Evolutionary conservation across 1,140 invertebrate genomes (phyloP).

Genomic region (Ceratoteleas bidentatus): DNA sequence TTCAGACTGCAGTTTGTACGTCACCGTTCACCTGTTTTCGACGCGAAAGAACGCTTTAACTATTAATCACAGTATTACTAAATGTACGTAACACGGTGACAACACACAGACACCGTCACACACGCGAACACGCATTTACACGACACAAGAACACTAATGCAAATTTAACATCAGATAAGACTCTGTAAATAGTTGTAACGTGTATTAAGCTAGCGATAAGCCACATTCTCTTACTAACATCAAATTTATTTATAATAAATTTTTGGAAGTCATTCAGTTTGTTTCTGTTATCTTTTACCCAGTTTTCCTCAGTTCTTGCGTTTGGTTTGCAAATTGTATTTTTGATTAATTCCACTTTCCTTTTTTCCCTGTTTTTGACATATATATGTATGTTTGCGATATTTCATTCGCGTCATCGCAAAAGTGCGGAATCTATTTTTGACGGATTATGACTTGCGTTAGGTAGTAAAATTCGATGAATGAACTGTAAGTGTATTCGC

Average conservation of each 20-base stretch:
- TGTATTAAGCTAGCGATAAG: slow-evolving; percentile 70
- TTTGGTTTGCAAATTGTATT: background rate
- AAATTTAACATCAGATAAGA: slow-evolving; percentile 70
- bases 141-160: slow-evolving; percentile 52
- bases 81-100: slow-evolving; percentile 75
- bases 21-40: no score
- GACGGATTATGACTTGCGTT: no score
- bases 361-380: background rate
- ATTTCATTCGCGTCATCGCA: no score
- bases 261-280: slow-evolving; percentile 72
- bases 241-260: slow-evolving; percentile 80
- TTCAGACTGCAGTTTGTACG: no score
- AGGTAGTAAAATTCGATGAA: slow-evolving; percentile 4
- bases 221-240: slow-evolving; percentile 74
- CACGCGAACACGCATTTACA: slow-evolving; percentile 43
- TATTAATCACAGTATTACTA: slow-evolving; percentile 81
- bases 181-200: slow-evolving; percentile 74
- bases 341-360: slow-evolving; percentile 4
- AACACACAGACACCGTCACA: slow-evolving; percentile 30
- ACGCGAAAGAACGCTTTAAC: slow-evolving; percentile 74
- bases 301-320: slow-evolving; percentile 3
- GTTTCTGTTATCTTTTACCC: slow-evolving; percentile 46
- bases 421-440: no score
- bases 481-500: background rate
- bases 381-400: no score